These are phyloP conservation scores for Papilio polyxenes DNA, from an alignment of 1,140 invertebrate species.

Conservation along the genomic window DNA sequence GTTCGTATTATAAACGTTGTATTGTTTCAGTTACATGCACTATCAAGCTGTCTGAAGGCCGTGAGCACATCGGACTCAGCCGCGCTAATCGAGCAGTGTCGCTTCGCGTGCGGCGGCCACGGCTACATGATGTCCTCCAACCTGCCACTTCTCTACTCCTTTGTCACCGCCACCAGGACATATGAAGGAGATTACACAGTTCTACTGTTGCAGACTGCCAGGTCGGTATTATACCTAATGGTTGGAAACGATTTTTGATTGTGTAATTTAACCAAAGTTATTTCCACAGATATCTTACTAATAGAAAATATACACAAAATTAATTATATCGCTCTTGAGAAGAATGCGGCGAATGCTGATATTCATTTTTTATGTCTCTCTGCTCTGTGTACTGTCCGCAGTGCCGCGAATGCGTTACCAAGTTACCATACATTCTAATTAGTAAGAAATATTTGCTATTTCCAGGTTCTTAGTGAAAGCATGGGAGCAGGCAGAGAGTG, in stretches of 20 bases:
- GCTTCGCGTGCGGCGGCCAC: slow-evolving; percentile 95
- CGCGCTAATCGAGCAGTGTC: slow-evolving; percentile 87
- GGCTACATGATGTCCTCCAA: slow-evolving; percentile 94
- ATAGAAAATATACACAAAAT: too few species aligned
- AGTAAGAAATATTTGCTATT: not conserved
- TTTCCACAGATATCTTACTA: too few species aligned
- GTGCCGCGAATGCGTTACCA: too few species aligned
- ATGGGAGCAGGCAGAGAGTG: slow-evolving; percentile 83
- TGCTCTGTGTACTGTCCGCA: too few species aligned
- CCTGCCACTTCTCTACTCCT: slow-evolving; percentile 90
- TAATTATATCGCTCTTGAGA: too few species aligned
- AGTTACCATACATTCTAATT: not conserved
- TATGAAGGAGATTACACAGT: slow-evolving; percentile 98
- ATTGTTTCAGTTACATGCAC: slow-evolving; percentile 87
- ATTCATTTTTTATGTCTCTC: not conserved
- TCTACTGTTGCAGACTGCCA: slow-evolving; percentile 92
- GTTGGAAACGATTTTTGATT: too few species aligned
- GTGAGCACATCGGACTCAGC: slow-evolving; percentile 88
- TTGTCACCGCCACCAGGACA: slow-evolving; percentile 91
- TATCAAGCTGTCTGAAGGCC: slow-evolving; percentile 95
- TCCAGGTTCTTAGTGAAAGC: slow-evolving; percentile 84
- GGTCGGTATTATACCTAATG: too few species aligned
- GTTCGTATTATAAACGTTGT: not conserved
- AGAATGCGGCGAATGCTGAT: too few species aligned
- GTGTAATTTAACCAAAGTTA: too few species aligned